Conservation (phyloP, 2,797 vertebrate genomes). For the Peromyscus melanophrys region DNA sequence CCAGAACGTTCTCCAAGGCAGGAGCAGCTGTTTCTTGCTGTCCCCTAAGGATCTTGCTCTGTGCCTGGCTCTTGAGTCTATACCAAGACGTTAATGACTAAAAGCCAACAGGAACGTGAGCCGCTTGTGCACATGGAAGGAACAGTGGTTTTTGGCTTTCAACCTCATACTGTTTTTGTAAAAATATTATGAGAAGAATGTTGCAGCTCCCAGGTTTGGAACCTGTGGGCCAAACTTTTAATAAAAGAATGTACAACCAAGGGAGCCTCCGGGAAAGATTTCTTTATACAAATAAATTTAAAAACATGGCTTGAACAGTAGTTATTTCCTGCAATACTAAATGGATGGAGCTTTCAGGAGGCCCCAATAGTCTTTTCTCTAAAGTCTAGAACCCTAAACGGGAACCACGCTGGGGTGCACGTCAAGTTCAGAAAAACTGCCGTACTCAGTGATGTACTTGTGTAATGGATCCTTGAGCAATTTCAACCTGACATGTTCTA, state of each 20-base stretch:
- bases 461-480: neutral
- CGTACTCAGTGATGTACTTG: neutral
- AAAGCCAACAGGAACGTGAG: neutral
- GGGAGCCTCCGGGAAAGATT: neutral
- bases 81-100: neutral
- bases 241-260: neutral
- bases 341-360: neutral
- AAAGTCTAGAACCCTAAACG: neutral
- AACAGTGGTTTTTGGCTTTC: neutral
- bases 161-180: neutral
- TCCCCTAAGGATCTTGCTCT: neutral
- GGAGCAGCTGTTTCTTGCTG: neutral
- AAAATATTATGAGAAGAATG: neutral
- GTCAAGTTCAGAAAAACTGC: neutral
- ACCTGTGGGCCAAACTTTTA: neutral
- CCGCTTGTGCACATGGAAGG: neutral
- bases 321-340: neutral
- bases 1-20: neutral
- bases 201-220: conserved; percentile 16
- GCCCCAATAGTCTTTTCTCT: neutral
- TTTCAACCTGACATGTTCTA: neutral
- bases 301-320: neutral
- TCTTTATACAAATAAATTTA: neutral
- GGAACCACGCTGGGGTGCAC: neutral
- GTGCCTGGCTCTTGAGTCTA: neutral